phyloP scores from a whole-genome alignment of 2,888 invertebrate species.

The Rhimphoctona megacephalus region DNA sequence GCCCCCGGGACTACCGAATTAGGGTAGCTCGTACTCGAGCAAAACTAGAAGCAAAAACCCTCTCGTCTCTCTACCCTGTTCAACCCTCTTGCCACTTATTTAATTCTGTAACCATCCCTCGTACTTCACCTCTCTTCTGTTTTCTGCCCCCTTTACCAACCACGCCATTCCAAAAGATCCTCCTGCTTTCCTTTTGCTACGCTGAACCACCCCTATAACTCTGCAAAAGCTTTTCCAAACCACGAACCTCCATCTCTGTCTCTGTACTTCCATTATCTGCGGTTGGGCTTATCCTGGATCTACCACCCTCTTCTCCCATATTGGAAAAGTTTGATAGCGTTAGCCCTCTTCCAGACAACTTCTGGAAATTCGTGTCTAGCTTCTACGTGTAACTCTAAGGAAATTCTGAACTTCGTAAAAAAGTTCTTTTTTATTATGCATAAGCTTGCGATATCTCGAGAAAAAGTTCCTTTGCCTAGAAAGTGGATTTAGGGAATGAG shows the following conservation, averaged over 20 bases:
- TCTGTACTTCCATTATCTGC: conserved; percentile 60
- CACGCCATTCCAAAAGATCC: conserved; percentile 66
- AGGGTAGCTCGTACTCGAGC: conserved; percentile 48
- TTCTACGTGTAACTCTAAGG: not conserved
- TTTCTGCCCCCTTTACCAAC: conserved; percentile 72
- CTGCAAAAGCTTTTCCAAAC: conserved; percentile 27
- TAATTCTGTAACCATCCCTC: conserved; percentile 66
- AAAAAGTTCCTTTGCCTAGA: not conserved
- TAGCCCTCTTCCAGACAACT: conserved; percentile 1
- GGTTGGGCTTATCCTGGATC: conserved; percentile 58
- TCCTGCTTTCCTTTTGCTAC: conserved; percentile 24
- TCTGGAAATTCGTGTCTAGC: not conserved
- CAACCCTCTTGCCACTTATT: conserved; percentile 66
- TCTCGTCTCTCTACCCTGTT: not conserved
- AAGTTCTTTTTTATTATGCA: not conserved
- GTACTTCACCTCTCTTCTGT: conserved; percentile 35
- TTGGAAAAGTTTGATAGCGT: conserved; percentile 64
- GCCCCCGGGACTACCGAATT: conserved; percentile 63
- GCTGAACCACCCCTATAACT: conserved; percentile 49
- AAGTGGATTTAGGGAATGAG: no score
- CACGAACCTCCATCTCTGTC: conserved; percentile 20
- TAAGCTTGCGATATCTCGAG: not conserved
- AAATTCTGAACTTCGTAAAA: not conserved
- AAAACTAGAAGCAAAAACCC: conserved; percentile 34
- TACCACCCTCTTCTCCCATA: conserved; percentile 36